phyloP scores from a whole-genome alignment of 92 coral and sea anemone genomes.

The Chrysogorgia sp. region DNA sequence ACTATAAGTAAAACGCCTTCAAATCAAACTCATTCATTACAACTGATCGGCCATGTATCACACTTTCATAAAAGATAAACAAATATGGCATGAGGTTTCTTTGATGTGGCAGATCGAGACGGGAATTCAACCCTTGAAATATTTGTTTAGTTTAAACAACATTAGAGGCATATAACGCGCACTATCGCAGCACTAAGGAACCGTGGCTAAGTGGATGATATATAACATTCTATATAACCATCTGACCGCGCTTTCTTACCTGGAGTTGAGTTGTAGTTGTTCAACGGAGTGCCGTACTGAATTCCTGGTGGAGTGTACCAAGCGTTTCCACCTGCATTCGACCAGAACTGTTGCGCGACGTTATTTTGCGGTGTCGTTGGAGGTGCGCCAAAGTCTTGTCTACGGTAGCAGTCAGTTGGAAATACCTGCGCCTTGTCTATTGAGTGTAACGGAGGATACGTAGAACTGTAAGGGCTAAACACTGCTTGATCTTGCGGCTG shows the following conservation, averaged over 20 bases:
- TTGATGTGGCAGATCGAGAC: slow-evolving; percentile 12
- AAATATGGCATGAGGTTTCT: slow-evolving; percentile 22
- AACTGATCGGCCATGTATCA: too few species aligned
- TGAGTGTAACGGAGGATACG: slow-evolving; percentile 31
- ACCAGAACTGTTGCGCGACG: slow-evolving; percentile 38
- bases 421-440: slow-evolving; percentile 38
- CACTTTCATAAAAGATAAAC: not conserved
- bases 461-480: slow-evolving; percentile 25
- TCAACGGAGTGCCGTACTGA: slow-evolving; percentile 28
- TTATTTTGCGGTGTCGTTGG: slow-evolving; percentile 28
- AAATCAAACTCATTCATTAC: too few species aligned
- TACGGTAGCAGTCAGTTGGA: slow-evolving; percentile 37
- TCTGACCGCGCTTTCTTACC: slow-evolving; percentile 29
- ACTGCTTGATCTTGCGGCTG: slow-evolving; percentile 33
- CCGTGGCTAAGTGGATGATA: slow-evolving; percentile 33
- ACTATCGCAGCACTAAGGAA: slow-evolving; percentile 27
- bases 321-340: slow-evolving; percentile 13
- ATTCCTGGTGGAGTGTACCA: slow-evolving; percentile 40
- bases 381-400: slow-evolving; percentile 27
- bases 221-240: not conserved
- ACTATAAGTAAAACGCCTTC: too few species aligned
- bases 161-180: slow-evolving; percentile 28
- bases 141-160: slow-evolving; percentile 43
- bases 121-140: slow-evolving; percentile 19
- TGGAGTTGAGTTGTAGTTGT: slow-evolving; percentile 26